A percentile compares a stretch with the other conserved stretches of the same genome.
Evolutionary conservation across 2,113 vertebrate species (phyloP).

Genomic region (Acrocephalus arundinaceus): DNA sequence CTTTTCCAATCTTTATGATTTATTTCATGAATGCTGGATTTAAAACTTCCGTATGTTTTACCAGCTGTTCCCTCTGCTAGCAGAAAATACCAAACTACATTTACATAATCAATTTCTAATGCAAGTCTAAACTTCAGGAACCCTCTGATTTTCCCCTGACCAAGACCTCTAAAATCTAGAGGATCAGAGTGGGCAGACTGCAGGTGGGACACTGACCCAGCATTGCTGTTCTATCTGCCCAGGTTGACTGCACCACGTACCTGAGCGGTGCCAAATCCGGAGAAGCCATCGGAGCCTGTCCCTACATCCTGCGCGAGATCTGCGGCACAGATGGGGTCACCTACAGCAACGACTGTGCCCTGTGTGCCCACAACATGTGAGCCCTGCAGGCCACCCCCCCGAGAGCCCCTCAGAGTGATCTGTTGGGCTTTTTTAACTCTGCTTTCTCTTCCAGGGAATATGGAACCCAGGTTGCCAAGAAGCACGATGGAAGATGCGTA

Average conservation of each 20-base stretch:
- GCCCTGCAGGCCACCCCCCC: background rate
- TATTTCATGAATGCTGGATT: background rate
- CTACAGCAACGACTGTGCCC: constrained; percentile 32
- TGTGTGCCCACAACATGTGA: constrained; percentile 58
- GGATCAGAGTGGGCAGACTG: background rate
- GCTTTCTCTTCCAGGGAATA: background rate
- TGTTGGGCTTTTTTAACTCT: background rate
- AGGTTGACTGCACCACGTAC: constrained; percentile 14
- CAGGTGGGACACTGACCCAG: background rate
- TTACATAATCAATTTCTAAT: background rate
- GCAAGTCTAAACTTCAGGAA: background rate
- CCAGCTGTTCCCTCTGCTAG: background rate
- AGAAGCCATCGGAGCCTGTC: background rate
- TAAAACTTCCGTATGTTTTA: background rate
- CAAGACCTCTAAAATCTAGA: background rate
- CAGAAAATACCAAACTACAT: background rate
- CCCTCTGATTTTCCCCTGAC: background rate
- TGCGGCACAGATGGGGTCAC: constrained; percentile 4
- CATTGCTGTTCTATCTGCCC: background rate
- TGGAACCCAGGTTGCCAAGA: constrained; percentile 23
- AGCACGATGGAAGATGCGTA: background rate
- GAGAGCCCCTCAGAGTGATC: accelerated
- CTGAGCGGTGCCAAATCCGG: background rate
- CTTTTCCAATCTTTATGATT: background rate
- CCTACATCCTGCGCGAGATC: background rate